phyloP scores from a whole-genome alignment of 1,140 invertebrate species.

The Aleiodes sp. region DNA sequence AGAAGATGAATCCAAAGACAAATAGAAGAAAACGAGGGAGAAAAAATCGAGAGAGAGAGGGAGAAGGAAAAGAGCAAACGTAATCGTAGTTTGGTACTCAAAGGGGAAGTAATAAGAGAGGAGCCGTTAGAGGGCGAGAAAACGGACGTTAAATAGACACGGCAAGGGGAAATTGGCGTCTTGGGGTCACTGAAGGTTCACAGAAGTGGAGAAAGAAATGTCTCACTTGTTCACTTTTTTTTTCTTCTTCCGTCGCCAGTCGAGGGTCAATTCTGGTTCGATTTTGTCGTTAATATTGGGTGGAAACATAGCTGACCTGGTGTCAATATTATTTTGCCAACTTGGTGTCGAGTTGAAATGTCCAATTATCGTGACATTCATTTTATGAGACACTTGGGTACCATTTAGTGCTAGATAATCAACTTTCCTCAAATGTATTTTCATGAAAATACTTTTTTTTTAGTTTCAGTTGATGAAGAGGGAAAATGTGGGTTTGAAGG shows the following conservation, averaged over 20 bases:
- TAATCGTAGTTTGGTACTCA: background rate
- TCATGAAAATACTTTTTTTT: too few relatives aligned
- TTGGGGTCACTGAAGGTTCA: conserved; percentile 10
- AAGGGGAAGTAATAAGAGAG: conserved; percentile 17
- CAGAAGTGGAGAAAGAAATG: background rate
- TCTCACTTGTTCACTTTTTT: too few relatives aligned
- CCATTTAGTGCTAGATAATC: background rate
- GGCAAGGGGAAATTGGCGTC: conserved; percentile 20
- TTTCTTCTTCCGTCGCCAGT: background rate
- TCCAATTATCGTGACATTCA: conserved; percentile 26
- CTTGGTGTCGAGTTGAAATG: conserved; percentile 18
- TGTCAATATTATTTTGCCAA: conserved; percentile 14
- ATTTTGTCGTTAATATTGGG: background rate
- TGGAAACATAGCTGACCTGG: background rate
- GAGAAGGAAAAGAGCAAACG: background rate
- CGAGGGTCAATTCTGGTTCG: background rate
- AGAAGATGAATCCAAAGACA: conserved; percentile 12
- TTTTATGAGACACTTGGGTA: conserved; percentile 3
- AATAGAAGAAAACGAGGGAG: conserved; percentile 5
- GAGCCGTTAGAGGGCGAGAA: conserved; percentile 14
- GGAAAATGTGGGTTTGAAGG: too few relatives aligned
- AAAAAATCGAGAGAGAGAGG: background rate
- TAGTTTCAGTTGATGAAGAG: too few relatives aligned
- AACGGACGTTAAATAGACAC: conserved; percentile 21
- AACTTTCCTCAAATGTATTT: background rate